Percentiles rank a stretch among this genome's conserved stretches.
phyloP scores from a whole-genome alignment of 2,888 invertebrate species.

The Acleris emargana region DNA sequence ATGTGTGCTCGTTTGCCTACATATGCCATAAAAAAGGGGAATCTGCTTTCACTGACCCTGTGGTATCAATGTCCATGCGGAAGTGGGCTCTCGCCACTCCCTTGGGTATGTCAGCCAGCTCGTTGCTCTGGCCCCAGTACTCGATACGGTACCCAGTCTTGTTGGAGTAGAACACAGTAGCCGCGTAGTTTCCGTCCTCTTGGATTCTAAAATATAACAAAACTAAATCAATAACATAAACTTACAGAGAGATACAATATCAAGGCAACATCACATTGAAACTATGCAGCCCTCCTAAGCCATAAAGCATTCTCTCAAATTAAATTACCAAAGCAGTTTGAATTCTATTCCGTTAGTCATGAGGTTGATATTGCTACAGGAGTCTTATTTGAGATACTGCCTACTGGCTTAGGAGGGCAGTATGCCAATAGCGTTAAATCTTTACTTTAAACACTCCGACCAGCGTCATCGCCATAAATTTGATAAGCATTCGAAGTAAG shows the following conservation, averaged over 20 bases:
- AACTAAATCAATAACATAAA: background rate
- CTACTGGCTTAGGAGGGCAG: no score
- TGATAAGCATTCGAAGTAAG: constrained; percentile 39
- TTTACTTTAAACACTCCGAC: constrained; percentile 32
- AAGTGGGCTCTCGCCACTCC: constrained; percentile 91
- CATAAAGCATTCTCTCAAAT: no score
- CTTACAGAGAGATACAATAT: constrained; percentile 22
- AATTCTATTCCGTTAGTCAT: no score
- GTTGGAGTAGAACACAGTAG: constrained; percentile 88
- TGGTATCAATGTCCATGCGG: constrained; percentile 87
- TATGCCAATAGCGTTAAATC: constrained; percentile 41
- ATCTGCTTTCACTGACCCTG: constrained; percentile 83
- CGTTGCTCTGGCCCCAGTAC: constrained; percentile 91
- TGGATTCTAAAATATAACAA: constrained; percentile 74
- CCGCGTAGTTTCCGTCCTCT: constrained; percentile 89
- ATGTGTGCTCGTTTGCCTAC: no score
- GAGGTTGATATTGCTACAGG: no score
- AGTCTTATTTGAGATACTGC: no score
- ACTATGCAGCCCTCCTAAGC: no score
- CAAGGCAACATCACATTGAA: constrained; percentile 41
- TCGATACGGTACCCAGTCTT: constrained; percentile 88
- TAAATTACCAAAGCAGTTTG: no score
- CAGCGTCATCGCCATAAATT: constrained; percentile 39
- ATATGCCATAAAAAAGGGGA: no score
- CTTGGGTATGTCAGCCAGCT: constrained; percentile 85